Conservation (phyloP, 2,888 invertebrate species). For the Caenorhabditis becei region DNA sequence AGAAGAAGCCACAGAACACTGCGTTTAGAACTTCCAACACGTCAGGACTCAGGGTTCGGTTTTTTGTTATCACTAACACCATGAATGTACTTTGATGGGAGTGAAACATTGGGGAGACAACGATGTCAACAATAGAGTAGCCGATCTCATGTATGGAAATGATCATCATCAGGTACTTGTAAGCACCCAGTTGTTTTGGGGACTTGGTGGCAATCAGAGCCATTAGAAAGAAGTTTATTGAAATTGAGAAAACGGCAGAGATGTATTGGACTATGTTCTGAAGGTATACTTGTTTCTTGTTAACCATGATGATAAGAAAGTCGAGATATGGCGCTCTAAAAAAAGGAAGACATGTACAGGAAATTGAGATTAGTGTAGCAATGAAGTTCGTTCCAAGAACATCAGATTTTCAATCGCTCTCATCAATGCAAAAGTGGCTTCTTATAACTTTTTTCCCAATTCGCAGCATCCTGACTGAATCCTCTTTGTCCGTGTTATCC, state of each 20-base stretch:
- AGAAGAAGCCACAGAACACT: constrained; percentile 12
- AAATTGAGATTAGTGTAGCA: too few relatives aligned
- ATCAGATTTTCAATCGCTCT: too few relatives aligned
- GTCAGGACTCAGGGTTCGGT: neutral
- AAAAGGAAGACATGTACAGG: too few relatives aligned
- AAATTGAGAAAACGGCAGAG: neutral
- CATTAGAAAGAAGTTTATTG: constrained; percentile 9
- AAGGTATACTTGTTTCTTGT: neutral
- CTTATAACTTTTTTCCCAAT: too few relatives aligned
- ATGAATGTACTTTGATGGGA: neutral
- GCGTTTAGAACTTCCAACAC: neutral
- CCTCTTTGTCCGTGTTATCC: too few relatives aligned
- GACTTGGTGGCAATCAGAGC: constrained; percentile 2
- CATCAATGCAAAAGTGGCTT: too few relatives aligned
- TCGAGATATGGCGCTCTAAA: neutral
- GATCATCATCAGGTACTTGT: constrained; percentile 11
- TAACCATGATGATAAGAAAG: neutral
- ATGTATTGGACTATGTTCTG: neutral
- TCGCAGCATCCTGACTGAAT: too few relatives aligned
- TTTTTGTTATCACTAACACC: neutral
- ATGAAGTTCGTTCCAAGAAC: too few relatives aligned
- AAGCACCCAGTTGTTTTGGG: constrained; percentile 7
- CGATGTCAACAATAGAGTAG: constrained; percentile 13
- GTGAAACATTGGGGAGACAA: constrained; percentile 7
- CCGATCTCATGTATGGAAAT: constrained; percentile 4